These are phyloP conservation scores for Danio rerio DNA, from an alignment of 2,113 vertebrate genomes.

Conservation along the genomic window GRCz12tu NC_133176.1:20626501-20627000, in stretches of 20 bases:
- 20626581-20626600: conserved; percentile 85
- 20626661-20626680: conserved; percentile 85
- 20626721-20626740: conserved; percentile 50
- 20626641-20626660: conserved; percentile 75
- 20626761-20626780: conserved; percentile 23
- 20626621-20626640: conserved; percentile 79
- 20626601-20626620: conserved; percentile 83
- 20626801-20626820: conserved; percentile 53
- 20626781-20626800: conserved; percentile 24
- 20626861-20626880: conserved; percentile 58
- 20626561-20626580: conserved; percentile 81
- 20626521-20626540: conserved; percentile 78
- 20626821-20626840: conserved; percentile 41
- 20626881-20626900: not conserved
- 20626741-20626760: conserved; percentile 11
- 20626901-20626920: conserved; percentile 69
- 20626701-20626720: conserved; percentile 48
- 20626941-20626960: too few relatives aligned
- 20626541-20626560: conserved; percentile 78
- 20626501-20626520: conserved; percentile 80
- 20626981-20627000: not conserved
- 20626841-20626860: conserved; percentile 72
- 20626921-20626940: conserved; percentile 70
- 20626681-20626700: conserved; percentile 84
- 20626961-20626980: too few relatives aligned